Percentiles rank a stretch among this genome's conserved stretches.
Evolutionary conservation across 1,140 invertebrate genomes (phyloP).

Genomic region (Lordiphosa stackelbergi): DNA sequence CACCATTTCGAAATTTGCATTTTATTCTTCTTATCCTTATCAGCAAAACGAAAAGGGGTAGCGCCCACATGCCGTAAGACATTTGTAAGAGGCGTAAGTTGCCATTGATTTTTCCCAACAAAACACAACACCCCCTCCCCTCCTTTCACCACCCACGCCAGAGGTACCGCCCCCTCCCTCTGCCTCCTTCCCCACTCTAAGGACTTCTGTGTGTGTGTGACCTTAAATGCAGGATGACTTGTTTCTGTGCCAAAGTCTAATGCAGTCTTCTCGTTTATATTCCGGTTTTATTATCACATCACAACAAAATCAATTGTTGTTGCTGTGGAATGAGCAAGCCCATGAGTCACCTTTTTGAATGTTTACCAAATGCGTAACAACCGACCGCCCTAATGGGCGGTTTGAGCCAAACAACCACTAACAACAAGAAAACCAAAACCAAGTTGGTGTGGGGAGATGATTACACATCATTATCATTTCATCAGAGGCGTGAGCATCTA

Average conservation of each 20-base stretch:
- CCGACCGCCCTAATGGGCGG: too few relatives aligned
- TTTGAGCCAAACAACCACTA: too few relatives aligned
- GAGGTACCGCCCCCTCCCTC: neutral
- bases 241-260: too few relatives aligned
- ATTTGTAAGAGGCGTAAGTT: neutral
- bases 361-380: neutral
- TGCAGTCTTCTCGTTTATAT: neutral
- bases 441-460: too few relatives aligned
- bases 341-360: slow-evolving; percentile 1
- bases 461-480: too few relatives aligned
- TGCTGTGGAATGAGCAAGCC: slow-evolving; percentile 2
- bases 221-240: neutral
- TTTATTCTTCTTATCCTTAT: neutral
- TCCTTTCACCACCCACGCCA: neutral
- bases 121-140: neutral
- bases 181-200: neutral
- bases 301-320: slow-evolving; percentile 7
- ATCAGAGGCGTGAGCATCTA: too few relatives aligned
- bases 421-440: too few relatives aligned
- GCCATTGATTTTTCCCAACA: slow-evolving; percentile 15
- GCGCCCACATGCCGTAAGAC: slow-evolving; percentile 6
- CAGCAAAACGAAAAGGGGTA: neutral
- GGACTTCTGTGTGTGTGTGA: neutral
- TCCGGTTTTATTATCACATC: neutral
- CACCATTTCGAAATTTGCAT: neutral